Base-by-base conservation (phyloP, 2,888 invertebrate genomes). In the Ephialtes manifestator region DNA sequence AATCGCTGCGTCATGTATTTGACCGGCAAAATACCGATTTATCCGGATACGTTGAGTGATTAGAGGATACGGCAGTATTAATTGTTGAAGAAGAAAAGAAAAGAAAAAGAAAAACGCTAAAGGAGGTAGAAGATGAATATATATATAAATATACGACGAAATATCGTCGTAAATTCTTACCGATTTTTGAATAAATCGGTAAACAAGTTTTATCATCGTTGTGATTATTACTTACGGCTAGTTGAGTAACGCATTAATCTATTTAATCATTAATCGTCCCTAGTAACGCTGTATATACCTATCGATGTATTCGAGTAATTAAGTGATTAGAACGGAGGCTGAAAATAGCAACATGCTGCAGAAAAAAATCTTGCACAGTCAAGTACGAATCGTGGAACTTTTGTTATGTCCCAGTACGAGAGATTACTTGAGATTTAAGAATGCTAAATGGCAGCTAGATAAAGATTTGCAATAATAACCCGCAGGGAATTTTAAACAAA, bases 251-350 rank as follows among this genome's bases (percentile, higher is more conserved):
- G 90, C 89, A 68, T 85, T 92, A 91, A 91, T 39, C 51, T 94
- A 93, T 93, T 93, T 94, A 94, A 94, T 91, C 93, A 91, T 91
- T 92, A 92, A 93, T 89, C 92, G 92, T 91, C 92, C 76, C 72
- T 92, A 92, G 92, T 92, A 92, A 91, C 88, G 89, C 88, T 93
- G 92, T 93, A 92, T 90, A 90, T 89, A 91, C 89, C 90, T 91
- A 92, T 90, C 90, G 92, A 92, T 93, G 93, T 94, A 93, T 48
- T 87, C 91, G 91, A 91, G 92, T 92, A 92, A 88, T 89, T 86
- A 85, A 88, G 86, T 89, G 87, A 90, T 84, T 83, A 72, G 82
- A 80, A 79, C 82, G 82, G 55, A 79, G 78, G 85, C 67, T 76
- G 18, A 35, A 18, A 35, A 18, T n/a, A 18, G 28, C 46, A 15